Evolutionary conservation across 2,888 invertebrate species (phyloP).

Genomic region (Hyposoter dolosus): DNA sequence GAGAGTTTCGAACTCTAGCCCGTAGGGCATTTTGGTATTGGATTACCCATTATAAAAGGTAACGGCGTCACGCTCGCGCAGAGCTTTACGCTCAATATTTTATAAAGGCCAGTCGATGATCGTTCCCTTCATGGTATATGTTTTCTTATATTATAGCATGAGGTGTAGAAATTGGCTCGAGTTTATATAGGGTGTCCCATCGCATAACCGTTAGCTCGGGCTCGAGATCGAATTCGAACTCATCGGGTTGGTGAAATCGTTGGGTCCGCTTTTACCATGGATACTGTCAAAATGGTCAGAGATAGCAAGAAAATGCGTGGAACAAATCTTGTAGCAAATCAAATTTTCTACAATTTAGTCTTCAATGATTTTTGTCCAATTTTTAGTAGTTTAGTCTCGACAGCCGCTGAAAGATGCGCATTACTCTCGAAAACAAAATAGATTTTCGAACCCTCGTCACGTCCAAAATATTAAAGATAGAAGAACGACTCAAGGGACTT

Average conservation of each 20-base stretch:
- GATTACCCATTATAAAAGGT: constrained; percentile 69
- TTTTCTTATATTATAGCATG: constrained; percentile 56
- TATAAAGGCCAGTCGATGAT: constrained; percentile 74
- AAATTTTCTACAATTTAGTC: not conserved
- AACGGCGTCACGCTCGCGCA: constrained; percentile 69
- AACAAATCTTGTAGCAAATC: not conserved
- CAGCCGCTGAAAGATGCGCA: not conserved
- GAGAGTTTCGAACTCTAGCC: constrained; percentile 31
- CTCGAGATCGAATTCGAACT: not conserved
- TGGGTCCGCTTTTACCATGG: not conserved
- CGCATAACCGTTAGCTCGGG: not conserved
- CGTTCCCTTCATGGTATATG: constrained; percentile 61
- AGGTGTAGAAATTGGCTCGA: constrained; percentile 14
- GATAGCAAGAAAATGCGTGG: not conserved
- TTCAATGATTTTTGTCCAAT: not conserved
- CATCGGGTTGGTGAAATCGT: not conserved
- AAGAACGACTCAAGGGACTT: not conserved
- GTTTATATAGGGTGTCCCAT: constrained; percentile 7
- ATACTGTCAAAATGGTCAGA: not conserved
- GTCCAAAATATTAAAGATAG: not conserved
- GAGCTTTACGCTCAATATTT: constrained; percentile 73
- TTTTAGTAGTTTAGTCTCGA: not conserved
- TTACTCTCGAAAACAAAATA: not conserved
- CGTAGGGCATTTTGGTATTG: constrained; percentile 50
- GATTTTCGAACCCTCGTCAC: not conserved